Percentiles rank a stretch among this genome's conserved stretches.
Conservation (phyloP, 2,888 invertebrate species). For the Hyalella azteca region DNA sequence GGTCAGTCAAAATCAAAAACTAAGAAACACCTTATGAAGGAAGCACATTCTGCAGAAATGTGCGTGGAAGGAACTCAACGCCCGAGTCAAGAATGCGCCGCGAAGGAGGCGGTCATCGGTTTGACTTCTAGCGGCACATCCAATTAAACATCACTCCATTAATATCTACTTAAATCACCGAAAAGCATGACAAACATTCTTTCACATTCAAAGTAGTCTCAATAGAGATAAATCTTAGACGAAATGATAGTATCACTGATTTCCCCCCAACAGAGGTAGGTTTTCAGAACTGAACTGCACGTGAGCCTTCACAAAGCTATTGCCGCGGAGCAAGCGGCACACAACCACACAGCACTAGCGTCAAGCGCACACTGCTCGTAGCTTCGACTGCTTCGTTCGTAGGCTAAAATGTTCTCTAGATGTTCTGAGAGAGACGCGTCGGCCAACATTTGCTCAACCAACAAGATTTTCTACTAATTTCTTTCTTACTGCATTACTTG, state of each 20-base stretch:
- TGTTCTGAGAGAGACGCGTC: too few relatives aligned
- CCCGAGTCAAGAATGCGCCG: constrained; percentile 16
- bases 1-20: neutral
- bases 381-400: neutral
- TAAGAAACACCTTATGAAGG: neutral
- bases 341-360: constrained; percentile 22
- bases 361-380: constrained; percentile 3
- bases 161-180: too few relatives aligned
- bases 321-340: neutral
- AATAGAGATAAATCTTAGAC: too few relatives aligned
- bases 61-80: neutral
- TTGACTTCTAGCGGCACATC: constrained; percentile 21
- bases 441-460: too few relatives aligned
- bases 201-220: too few relatives aligned
- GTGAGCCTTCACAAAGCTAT: constrained; percentile 23
- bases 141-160: constrained; percentile 19
- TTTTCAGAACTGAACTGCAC: constrained; percentile 23
- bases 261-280: too few relatives aligned
- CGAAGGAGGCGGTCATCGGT: constrained; percentile 21
- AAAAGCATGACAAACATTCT: too few relatives aligned
- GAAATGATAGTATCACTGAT: too few relatives aligned
- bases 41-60: constrained; percentile 2
- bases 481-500: too few relatives aligned
- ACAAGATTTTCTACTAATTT: too few relatives aligned
- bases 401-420: too few relatives aligned